phyloP scores from a whole-genome alignment of 2,797 vertebrate species.

The Enteromius viviparus region DNA sequence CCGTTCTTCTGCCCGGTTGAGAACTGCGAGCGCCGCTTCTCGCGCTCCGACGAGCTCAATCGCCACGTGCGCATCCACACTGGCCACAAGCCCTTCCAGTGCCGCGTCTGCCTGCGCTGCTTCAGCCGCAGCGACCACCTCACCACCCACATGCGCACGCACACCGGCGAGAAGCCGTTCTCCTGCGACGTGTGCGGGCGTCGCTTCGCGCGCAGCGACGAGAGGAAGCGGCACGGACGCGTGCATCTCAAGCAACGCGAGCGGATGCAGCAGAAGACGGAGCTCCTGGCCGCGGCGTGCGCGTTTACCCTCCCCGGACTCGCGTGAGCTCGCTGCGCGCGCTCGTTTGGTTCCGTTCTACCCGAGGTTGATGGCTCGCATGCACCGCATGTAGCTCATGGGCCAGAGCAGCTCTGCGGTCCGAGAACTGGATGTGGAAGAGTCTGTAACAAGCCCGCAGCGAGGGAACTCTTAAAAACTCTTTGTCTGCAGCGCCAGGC shows the following conservation, averaged over 20 bases:
- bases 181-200: constrained; percentile 93
- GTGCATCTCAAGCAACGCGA: constrained; percentile 93
- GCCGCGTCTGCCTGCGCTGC: constrained; percentile 89
- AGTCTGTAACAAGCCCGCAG: not conserved
- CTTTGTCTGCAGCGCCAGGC: not conserved
- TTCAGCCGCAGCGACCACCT: constrained; percentile 98
- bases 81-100: constrained; percentile 95
- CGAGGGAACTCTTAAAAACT: not conserved
- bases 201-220: constrained; percentile 90
- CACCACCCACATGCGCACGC: constrained; percentile 99
- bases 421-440: not conserved
- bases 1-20: constrained; percentile 85
- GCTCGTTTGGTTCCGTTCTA: not conserved
- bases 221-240: constrained; percentile 91
- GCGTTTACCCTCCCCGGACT: constrained; percentile 65
- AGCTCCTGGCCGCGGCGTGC: constrained; percentile 78
- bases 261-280: constrained; percentile 88
- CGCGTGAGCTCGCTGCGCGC: constrained; percentile 51
- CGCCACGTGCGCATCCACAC: constrained; percentile 94
- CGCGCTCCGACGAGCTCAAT: constrained; percentile 92
- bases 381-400: constrained; percentile 33
- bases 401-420: constrained; percentile 21
- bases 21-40: constrained; percentile 89
- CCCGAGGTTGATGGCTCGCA: constrained; percentile 31
- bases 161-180: constrained; percentile 96